Evolutionary conservation across 2,888 invertebrate genomes (phyloP).

Genomic region (Conus canariensis): DNA sequence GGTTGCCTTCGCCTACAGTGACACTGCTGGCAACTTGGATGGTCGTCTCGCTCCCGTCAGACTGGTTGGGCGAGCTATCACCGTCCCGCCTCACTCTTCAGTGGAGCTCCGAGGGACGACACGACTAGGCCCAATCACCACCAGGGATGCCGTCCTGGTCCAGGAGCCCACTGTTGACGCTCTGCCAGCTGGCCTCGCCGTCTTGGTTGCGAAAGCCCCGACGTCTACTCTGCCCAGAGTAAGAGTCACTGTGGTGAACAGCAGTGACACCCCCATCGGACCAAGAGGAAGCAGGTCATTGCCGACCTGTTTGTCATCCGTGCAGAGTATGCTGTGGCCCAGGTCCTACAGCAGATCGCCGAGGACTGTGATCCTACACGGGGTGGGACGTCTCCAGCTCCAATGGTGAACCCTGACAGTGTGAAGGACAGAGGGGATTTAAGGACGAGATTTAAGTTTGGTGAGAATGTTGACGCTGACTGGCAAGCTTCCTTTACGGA

Average conservation of each 20-base stretch:
- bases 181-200: background rate
- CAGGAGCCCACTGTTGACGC: background rate
- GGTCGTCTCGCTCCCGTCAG: background rate
- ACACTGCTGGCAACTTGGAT: background rate
- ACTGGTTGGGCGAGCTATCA: no score
- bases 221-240: background rate
- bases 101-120: no score
- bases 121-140: no score
- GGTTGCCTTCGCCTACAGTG: background rate
- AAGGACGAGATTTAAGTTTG: background rate
- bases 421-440: background rate
- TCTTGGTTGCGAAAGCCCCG: background rate
- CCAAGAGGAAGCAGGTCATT: background rate
- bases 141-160: background rate
- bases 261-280: no score
- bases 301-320: background rate
- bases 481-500: background rate
- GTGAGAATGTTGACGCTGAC: background rate
- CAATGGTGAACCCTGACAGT: background rate
- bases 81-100: no score
- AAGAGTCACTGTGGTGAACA: background rate
- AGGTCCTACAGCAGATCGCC: background rate
- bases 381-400: background rate
- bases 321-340: background rate
- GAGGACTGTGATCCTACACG: background rate